These are phyloP conservation scores for Nineta flava DNA, from an alignment of 2,888 invertebrate genomes.

Conservation along the genomic window DNA sequence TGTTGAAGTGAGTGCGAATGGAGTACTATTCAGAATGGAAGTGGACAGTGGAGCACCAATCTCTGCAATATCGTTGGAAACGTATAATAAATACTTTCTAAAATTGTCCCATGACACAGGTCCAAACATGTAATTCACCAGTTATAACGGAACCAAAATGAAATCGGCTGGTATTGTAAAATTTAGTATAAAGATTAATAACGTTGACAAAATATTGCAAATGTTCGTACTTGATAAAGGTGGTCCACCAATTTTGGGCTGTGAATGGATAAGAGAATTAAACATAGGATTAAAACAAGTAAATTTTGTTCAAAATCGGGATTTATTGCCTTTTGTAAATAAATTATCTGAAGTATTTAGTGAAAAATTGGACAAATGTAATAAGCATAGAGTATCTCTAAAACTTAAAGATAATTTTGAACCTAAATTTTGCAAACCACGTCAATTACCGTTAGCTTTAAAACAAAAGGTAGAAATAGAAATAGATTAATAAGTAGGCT, in stretches of 20 bases:
- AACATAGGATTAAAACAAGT: neutral
- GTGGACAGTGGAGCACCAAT: too few relatives aligned
- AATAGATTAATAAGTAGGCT: neutral
- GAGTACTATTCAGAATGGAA: too few relatives aligned
- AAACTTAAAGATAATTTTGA: constrained; percentile 10
- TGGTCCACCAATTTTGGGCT: neutral
- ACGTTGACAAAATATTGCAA: neutral
- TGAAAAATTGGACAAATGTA: constrained; percentile 9
- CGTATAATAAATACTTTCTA: too few relatives aligned
- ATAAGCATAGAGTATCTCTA: constrained; percentile 9
- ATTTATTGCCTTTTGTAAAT: constrained; percentile 7
- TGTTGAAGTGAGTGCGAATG: too few relatives aligned
- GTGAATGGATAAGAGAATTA: neutral
- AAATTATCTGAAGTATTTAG: constrained; percentile 7
- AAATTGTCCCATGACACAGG: too few relatives aligned
- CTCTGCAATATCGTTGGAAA: too few relatives aligned
- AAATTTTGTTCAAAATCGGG: neutral
- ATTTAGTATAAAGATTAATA: neutral
- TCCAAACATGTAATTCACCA: neutral
- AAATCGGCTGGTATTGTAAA: neutral
- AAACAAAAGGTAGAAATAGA: constrained; percentile 5
- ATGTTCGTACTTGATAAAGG: neutral
- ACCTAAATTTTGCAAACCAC: constrained; percentile 11
- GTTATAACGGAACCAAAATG: neutral
- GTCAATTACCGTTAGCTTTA: constrained; percentile 11